phyloP scores from a whole-genome alignment of 2,113 vertebrate genomes.

The Forbesichthys papilliferus region DNA sequence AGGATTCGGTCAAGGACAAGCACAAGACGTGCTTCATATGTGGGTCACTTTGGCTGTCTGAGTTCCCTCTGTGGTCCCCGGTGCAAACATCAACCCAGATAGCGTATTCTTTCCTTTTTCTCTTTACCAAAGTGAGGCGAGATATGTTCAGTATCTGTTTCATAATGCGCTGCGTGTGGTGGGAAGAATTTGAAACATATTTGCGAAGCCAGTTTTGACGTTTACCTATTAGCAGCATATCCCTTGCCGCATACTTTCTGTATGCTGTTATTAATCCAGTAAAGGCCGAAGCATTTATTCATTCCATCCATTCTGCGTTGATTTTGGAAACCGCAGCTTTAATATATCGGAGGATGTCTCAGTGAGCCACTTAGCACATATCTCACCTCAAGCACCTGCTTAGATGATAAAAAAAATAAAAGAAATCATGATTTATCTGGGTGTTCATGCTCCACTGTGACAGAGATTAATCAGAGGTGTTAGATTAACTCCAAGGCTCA shows the following conservation, averaged over 20 bases:
- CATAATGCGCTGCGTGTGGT: constrained; percentile 14
- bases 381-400: constrained; percentile 2
- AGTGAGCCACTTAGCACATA: constrained; percentile 21
- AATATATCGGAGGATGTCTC: constrained; percentile 31
- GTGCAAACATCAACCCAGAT: constrained; percentile 64
- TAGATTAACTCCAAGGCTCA: constrained; percentile 36
- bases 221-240: constrained; percentile 1
- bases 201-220: constrained; percentile 51
- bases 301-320: too few species aligned
- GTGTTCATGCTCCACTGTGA: constrained; percentile 14
- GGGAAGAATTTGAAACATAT: constrained; percentile 57
- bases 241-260: too few species aligned
- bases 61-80: constrained; percentile 39
- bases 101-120: constrained; percentile 13
- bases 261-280: too few species aligned
- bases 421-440: constrained; percentile 14
- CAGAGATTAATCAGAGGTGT: constrained; percentile 56
- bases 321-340: constrained; percentile 20
- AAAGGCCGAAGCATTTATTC: too few species aligned
- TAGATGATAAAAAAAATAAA: constrained; percentile 17
- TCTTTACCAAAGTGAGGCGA: constrained; percentile 29
- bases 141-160: constrained; percentile 49
- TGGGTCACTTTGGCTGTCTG: constrained; percentile 65
- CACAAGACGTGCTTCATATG: constrained; percentile 52
- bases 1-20: constrained; percentile 63